phyloP scores from a whole-genome alignment of 2,888 invertebrate genomes.

The Lycophotia porphyrea region DNA sequence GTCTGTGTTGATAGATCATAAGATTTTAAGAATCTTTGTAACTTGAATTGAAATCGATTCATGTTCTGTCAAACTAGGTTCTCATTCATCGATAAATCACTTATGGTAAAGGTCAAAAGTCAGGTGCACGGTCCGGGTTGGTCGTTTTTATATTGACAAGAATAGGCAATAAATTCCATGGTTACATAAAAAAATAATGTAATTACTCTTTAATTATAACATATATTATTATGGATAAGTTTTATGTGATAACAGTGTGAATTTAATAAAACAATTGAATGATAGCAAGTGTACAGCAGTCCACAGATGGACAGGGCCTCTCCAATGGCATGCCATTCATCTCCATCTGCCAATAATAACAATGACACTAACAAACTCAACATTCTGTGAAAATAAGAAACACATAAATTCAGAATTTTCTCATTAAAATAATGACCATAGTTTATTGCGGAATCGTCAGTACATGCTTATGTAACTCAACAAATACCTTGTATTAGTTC shows the following conservation, averaged over 20 bases:
- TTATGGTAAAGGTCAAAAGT: too few relatives aligned
- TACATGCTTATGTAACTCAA: constrained; percentile 16
- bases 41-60: too few relatives aligned
- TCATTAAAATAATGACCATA: constrained; percentile 6
- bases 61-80: too few relatives aligned
- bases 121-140: too few relatives aligned
- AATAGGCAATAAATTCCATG: not conserved
- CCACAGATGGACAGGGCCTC: not conserved
- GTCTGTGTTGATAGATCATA: too few relatives aligned
- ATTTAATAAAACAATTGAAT: not conserved
- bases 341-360: not conserved
- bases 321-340: not conserved
- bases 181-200: not conserved
- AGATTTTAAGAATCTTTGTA: too few relatives aligned
- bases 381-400: not conserved
- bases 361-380: not conserved
- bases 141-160: too few relatives aligned
- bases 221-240: not conserved
- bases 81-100: too few relatives aligned
- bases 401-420: not conserved
- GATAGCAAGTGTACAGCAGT: not conserved
- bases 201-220: not conserved
- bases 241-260: not conserved
- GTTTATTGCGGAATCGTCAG: constrained; percentile 21
- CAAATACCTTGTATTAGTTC: constrained; percentile 28